Conservation (phyloP, 1,140 invertebrate genomes). For the Carposina sasakii region DNA sequence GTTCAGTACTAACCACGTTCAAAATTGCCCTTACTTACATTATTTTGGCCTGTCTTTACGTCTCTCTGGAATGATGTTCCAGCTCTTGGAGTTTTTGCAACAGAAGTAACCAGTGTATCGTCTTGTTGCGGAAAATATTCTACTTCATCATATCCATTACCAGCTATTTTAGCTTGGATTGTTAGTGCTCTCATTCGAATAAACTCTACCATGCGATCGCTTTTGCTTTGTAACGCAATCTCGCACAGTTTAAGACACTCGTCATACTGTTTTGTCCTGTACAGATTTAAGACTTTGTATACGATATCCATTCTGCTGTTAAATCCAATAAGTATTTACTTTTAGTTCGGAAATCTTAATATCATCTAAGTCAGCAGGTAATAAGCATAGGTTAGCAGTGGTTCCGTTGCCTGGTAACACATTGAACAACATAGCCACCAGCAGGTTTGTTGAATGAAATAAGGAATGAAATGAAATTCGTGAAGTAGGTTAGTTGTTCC, state of each 20-base stretch:
- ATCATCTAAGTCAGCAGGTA: no score
- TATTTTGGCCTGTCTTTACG: slow-evolving; percentile 32
- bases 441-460: no score
- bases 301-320: slow-evolving; percentile 38
- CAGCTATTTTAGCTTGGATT: slow-evolving; percentile 53
- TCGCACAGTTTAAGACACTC: slow-evolving; percentile 51
- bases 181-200: slow-evolving; percentile 59
- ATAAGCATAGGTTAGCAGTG: no score
- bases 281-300: slow-evolving; percentile 57
- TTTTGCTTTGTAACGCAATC: slow-evolving; percentile 27
- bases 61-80: slow-evolving; percentile 51
- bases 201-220: slow-evolving; percentile 52
- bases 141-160: slow-evolving; percentile 63
- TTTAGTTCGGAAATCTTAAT: not conserved
- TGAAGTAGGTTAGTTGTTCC: no score
- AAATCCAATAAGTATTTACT: no score
- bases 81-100: slow-evolving; percentile 57
- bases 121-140: slow-evolving; percentile 48
- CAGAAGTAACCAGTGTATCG: slow-evolving; percentile 39
- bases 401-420: slow-evolving; percentile 34
- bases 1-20: no score
- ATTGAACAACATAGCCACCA: no score
- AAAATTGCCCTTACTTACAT: no score
- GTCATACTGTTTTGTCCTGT: slow-evolving; percentile 55
- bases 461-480: no score